Percentiles rank a stretch among this genome's conserved stretches.
Evolutionary conservation across 1,140 invertebrate genomes (phyloP).

Genomic region (Drosophila setifemur): DNA sequence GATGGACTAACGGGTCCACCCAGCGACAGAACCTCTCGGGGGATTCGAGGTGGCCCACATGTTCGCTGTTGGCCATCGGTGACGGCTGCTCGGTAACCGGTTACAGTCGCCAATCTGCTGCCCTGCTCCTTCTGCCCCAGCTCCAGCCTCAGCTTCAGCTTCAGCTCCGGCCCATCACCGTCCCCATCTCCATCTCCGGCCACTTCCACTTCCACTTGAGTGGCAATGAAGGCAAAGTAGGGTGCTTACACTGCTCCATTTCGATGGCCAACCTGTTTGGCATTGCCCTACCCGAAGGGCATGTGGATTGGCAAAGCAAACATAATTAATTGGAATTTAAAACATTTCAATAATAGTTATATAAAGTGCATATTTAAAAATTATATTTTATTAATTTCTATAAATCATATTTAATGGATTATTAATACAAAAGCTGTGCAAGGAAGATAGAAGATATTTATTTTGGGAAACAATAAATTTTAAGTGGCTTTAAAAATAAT

Average conservation of each 20-base stretch:
- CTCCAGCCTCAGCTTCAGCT: not conserved
- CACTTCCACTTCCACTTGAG: slow-evolving; percentile 55
- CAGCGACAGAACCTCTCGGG: slow-evolving; percentile 39
- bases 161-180: not conserved
- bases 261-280: slow-evolving; percentile 68
- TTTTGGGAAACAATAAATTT: too few species aligned
- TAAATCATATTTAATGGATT: too few species aligned
- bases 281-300: slow-evolving; percentile 9
- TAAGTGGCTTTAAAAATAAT: too few species aligned
- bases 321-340: not conserved
- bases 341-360: too few species aligned
- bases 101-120: slow-evolving; percentile 38
- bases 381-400: too few species aligned
- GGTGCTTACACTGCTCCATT: slow-evolving; percentile 62
- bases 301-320: not conserved
- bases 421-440: too few species aligned
- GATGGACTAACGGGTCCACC: slow-evolving; percentile 47
- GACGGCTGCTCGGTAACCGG: slow-evolving; percentile 42
- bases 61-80: slow-evolving; percentile 30
- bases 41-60: slow-evolving; percentile 51
- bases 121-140: slow-evolving; percentile 43
- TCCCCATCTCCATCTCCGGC: slow-evolving; percentile 10
- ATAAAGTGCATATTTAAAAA: too few species aligned
- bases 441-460: too few species aligned
- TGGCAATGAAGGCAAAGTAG: slow-evolving; percentile 75